Evolutionary conservation across 2,797 vertebrate species (phyloP).

Genomic region (Cirrhinus molitorella): DNA sequence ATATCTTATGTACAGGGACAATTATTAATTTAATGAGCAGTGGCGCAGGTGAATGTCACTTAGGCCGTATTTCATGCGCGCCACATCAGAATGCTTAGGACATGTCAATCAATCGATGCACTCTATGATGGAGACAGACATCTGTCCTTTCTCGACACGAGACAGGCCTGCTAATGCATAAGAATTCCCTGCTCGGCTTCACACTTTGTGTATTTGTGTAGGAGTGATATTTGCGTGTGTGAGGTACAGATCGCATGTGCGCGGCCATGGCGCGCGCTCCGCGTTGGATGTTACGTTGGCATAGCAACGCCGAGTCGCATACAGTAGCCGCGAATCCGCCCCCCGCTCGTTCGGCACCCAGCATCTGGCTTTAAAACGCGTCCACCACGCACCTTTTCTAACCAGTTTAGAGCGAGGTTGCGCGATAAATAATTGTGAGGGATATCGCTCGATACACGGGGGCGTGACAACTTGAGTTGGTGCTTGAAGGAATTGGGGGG

Average conservation of each 20-base stretch:
- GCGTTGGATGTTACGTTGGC: constrained; percentile 75
- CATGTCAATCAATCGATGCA: constrained; percentile 52
- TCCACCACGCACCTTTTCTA: constrained; percentile 12
- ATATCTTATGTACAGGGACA: neutral
- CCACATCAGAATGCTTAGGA: constrained; percentile 44
- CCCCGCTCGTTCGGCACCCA: constrained; percentile 54
- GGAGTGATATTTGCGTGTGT: constrained; percentile 24
- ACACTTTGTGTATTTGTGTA: constrained; percentile 35
- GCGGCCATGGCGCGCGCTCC: constrained; percentile 44
- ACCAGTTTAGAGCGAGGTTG: constrained; percentile 28
- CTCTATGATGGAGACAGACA: constrained; percentile 7
- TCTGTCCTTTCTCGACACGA: constrained; percentile 17
- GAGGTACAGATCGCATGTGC: constrained; percentile 16
- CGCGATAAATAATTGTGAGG: constrained; percentile 36
- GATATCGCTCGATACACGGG: constrained; percentile 33
- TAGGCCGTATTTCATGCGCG: constrained; percentile 33
- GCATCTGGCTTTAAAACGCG: constrained; percentile 38
- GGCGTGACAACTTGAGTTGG: constrained; percentile 16
- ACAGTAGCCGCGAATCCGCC: constrained; percentile 66
- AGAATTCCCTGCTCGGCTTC: neutral
- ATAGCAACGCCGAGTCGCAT: constrained; percentile 75
- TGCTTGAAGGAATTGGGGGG: constrained; percentile 34
- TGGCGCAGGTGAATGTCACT: constrained; percentile 46
- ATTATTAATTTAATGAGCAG: constrained; percentile 14
- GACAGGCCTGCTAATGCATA: constrained; percentile 23